Percentiles rank a stretch among this genome's conserved stretches.
Conservation (phyloP, 2,888 invertebrate genomes). For the Petrophora chlorosata region DNA sequence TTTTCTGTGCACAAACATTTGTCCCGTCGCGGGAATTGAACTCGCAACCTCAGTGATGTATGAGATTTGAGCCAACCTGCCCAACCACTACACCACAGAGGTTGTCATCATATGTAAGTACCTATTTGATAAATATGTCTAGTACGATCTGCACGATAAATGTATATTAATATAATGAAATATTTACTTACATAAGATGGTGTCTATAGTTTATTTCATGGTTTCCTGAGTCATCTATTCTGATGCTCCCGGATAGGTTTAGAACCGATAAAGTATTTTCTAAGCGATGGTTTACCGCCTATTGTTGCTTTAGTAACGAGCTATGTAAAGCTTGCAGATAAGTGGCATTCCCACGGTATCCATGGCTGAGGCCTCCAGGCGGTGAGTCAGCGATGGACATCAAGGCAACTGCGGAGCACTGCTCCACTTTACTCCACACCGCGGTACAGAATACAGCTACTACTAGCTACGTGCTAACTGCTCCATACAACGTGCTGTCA, state of each 20-base stretch:
- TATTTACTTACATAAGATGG: too few species aligned
- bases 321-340: slow-evolving; percentile 49
- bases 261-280: slow-evolving; percentile 34
- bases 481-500: slow-evolving; percentile 40
- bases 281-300: slow-evolving; percentile 29
- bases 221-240: slow-evolving; percentile 6
- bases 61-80: too few species aligned
- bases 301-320: slow-evolving; percentile 45
- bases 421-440: slow-evolving; percentile 44
- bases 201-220: too few species aligned
- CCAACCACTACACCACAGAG: too few species aligned
- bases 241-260: slow-evolving; percentile 23
- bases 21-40: too few species aligned
- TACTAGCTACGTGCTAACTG: slow-evolving; percentile 67
- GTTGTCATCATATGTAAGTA: too few species aligned
- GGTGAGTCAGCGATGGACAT: slow-evolving; percentile 60
- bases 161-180: too few species aligned
- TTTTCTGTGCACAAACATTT: too few species aligned
- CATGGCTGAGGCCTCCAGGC: slow-evolving; percentile 34
- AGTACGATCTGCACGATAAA: too few species aligned
- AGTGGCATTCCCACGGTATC: slow-evolving; percentile 61
- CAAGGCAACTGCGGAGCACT: slow-evolving; percentile 52
- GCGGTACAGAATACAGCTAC: slow-evolving; percentile 13
- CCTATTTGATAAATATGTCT: too few species aligned
- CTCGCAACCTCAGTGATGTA: too few species aligned